Conservation (phyloP, 2,888 invertebrate genomes). For the Euzetes globulus region DNA sequence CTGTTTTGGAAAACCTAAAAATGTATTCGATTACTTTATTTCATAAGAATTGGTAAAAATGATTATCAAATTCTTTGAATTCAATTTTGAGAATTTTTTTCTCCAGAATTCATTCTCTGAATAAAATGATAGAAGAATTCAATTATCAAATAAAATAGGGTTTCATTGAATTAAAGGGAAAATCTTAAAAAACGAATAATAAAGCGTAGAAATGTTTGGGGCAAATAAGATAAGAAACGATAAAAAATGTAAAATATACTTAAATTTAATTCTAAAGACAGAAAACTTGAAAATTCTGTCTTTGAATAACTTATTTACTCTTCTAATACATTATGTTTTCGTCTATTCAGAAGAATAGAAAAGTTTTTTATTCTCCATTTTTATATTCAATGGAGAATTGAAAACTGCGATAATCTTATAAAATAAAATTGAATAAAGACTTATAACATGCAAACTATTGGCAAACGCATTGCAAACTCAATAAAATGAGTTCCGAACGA, state of each 20-base stretch:
- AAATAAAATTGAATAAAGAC: constrained; percentile 25
- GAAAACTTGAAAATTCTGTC: not conserved
- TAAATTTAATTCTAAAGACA: not conserved
- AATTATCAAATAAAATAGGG: not conserved
- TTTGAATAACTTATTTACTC: constrained; percentile 12
- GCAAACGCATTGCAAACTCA: not conserved
- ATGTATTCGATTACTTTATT: too few relatives aligned
- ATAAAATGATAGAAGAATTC: not conserved
- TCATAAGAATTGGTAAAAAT: not conserved
- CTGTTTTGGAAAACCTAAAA: too few relatives aligned
- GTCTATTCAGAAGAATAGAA: not conserved
- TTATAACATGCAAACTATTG: constrained; percentile 16
- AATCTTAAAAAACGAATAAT: not conserved
- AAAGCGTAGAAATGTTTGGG: not conserved
- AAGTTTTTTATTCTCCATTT: not conserved
- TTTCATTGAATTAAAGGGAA: not conserved
- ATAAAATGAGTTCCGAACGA: constrained; percentile 15
- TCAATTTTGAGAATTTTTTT: not conserved
- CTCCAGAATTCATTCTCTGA: not conserved
- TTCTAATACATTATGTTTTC: not conserved
- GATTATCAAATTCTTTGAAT: not conserved
- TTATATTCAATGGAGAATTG: constrained; percentile 23
- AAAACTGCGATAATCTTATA: constrained; percentile 24
- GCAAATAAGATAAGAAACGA: constrained; percentile 1
- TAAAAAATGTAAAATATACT: not conserved